Base-by-base conservation (phyloP, 2,113 vertebrate genomes). In the Pampusana beccarii region DNA sequence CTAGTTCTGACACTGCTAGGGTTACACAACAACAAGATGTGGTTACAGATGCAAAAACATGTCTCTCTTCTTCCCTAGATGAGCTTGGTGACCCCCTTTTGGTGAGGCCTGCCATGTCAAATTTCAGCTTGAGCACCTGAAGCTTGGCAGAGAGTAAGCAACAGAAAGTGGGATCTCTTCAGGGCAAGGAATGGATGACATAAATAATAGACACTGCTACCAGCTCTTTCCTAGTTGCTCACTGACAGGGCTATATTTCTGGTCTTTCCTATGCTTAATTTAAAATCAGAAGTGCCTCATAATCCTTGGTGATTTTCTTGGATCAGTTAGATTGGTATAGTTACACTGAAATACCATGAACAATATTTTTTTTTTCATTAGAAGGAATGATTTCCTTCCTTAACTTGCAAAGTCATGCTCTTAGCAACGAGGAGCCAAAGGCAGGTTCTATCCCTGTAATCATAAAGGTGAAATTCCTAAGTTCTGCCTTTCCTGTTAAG, bases 81-180 rank as follows among this genome's bases (percentile, higher is more conserved):
- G 79, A 94, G 44, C 58, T 85, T 69, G 75, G 44, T 95, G 88
- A 82, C 54, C 62, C 56, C 9, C 54, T 88, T 80, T 80, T 82
- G 71, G 54, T 94, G 58, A 86, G 40, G 44, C 34, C 70, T 97
- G 92, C 42, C 85, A 90, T 69, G 50, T 69, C 81, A 80, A 61
- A 94, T 94, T 95, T 96, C 58, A 69, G 12, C 74, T 72, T 72
- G 58, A 93, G 28, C 66, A 86, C 54, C 7, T 94, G 86, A 94
- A 88, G 60, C 16, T 88, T 95, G 75, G 64, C 88, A 86, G 60
- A 86, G 31, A 57, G 25, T 62, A 90, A 90, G 80, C 80, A 95
- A 58, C 23, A 80, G 71, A 90, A 88, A 93, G 42, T 38, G 28
- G n/a, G 51, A 80, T 72, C 66, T 79, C 78, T 95, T 95, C 78